phyloP scores from a whole-genome alignment of 2,888 invertebrate species.

The Lymantria monacha region DNA sequence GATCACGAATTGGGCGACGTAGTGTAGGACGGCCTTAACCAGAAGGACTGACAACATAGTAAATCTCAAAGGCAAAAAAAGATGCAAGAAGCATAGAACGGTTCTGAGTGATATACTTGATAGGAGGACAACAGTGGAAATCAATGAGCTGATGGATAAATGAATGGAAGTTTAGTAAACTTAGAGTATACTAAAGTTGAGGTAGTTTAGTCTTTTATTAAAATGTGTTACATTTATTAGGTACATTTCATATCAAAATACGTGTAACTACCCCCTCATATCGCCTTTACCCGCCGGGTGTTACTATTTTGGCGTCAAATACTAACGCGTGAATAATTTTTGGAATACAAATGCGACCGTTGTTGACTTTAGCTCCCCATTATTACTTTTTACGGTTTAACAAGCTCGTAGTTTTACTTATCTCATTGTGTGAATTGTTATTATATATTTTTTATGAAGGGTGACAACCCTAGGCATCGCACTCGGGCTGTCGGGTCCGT shows the following conservation, averaged over 20 bases:
- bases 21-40: too few species aligned
- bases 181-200: too few species aligned
- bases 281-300: conserved; percentile 31
- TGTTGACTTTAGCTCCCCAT: conserved; percentile 78
- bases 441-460: conserved; percentile 60
- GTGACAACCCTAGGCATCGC: conserved; percentile 47
- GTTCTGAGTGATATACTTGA: too few species aligned
- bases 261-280: conserved; percentile 6
- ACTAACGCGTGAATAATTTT: conserved; percentile 63
- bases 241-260: conserved; percentile 12
- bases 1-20: too few species aligned
- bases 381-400: conserved; percentile 82
- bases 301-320: conserved; percentile 41
- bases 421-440: conserved; percentile 77
- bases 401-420: conserved; percentile 80
- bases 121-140: too few species aligned
- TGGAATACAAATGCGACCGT: conserved; percentile 57
- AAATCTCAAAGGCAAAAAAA: too few species aligned
- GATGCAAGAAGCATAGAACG: too few species aligned
- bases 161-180: background rate
- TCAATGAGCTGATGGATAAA: background rate
- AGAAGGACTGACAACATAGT: too few species aligned
- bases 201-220: conserved; percentile 1
- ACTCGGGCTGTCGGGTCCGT: conserved; percentile 19
- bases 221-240: too few species aligned